Evolutionary conservation across 2,888 invertebrate genomes (phyloP).

Genomic region (Hemaris fuciformis): DNA sequence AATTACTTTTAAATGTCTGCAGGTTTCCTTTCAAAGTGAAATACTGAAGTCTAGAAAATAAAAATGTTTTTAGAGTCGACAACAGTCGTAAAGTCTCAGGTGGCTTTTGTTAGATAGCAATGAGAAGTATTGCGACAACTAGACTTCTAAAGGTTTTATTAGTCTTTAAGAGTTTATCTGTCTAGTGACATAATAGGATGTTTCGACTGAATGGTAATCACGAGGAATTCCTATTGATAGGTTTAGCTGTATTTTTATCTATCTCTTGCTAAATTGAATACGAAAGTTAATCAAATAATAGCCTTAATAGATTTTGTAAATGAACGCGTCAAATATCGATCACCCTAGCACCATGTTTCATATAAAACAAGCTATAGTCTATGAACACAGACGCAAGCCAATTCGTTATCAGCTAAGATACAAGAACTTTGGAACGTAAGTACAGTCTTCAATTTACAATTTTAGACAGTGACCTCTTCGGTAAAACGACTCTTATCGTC

Average conservation of each 20-base stretch:
- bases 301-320: background rate
- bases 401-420: background rate
- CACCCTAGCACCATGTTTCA: background rate
- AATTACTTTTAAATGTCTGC: background rate
- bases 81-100: background rate
- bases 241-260: background rate
- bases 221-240: background rate
- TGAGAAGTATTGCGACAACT: background rate
- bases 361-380: background rate
- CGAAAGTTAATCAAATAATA: background rate
- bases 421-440: conserved; percentile 31
- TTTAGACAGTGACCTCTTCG: conserved; percentile 89
- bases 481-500: conserved; percentile 91
- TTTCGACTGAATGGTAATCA: background rate
- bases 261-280: background rate
- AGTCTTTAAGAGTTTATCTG: background rate
- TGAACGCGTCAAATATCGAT: background rate
- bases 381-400: conserved; percentile 7
- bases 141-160: background rate
- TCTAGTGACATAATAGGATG: background rate
- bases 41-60: background rate
- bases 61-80: background rate
- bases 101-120: background rate
- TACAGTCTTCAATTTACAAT: conserved; percentile 47
- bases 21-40: background rate